Evolutionary conservation across 2,888 invertebrate species (phyloP).

Genomic region (Melanostoma mellinum): DNA sequence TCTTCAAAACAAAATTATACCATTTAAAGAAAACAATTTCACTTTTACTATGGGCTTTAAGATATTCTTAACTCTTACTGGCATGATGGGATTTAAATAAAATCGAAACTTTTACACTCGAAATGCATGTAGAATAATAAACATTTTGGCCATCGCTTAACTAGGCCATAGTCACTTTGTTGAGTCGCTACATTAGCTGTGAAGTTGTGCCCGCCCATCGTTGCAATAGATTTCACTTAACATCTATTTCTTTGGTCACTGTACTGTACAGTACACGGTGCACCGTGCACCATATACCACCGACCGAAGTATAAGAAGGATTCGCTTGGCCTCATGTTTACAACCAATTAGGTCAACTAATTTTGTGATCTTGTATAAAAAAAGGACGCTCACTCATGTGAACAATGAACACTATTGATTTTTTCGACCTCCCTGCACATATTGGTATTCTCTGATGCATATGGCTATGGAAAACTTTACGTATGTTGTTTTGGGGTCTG

Average conservation of each 20-base stretch:
- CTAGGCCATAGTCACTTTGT: constrained; percentile 49
- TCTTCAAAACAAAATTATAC: constrained; percentile 38
- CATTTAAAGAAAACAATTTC: constrained; percentile 59
- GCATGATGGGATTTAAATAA: constrained; percentile 56
- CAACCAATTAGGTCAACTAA: constrained; percentile 69
- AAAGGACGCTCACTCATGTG: constrained; percentile 52
- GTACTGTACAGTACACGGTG: constrained; percentile 2
- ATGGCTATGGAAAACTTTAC: neutral
- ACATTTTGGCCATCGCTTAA: constrained; percentile 49
- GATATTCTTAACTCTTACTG: constrained; percentile 50
- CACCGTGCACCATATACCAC: neutral
- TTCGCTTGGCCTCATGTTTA: constrained; percentile 23
- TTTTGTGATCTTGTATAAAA: constrained; percentile 67
- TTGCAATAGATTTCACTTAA: constrained; percentile 65
- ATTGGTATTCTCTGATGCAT: neutral
- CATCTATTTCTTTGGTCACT: constrained; percentile 37
- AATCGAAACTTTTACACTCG: constrained; percentile 66
- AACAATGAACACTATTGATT: constrained; percentile 61
- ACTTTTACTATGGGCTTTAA: constrained; percentile 60
- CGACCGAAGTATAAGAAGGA: constrained; percentile 9
- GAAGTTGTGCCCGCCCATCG: constrained; percentile 29
- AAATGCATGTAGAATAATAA: constrained; percentile 64
- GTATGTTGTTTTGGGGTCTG: no score
- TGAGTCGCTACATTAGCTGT: constrained; percentile 51
- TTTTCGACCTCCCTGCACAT: constrained; percentile 10